Evolutionary conservation across 2,113 vertebrate genomes (phyloP), one percentile per base, ranked within the genome.

Genomic region (Plecturocebus donacophilus): DNA sequence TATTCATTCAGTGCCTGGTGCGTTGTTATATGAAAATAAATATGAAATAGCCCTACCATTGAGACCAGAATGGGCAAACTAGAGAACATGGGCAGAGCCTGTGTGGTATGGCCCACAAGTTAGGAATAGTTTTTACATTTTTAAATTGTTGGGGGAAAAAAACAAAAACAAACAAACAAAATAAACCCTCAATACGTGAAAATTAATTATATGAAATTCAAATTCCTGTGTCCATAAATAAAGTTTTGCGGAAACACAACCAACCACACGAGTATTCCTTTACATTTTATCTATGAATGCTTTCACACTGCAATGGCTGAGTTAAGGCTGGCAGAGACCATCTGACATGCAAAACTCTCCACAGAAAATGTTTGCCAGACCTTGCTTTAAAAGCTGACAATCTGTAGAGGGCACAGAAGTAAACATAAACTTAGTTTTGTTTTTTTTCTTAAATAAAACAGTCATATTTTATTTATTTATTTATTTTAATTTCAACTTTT

Each of bases 101-200:
- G 19, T 73, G n/a, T 93, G 80, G 17, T 40, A 75, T 42, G 35
- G 45, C 68, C 49, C 16, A 70, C 1, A 6, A 95, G 32, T 38
- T 96, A 95, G 92, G 58, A 84, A 81, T 66, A 70, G 40, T 47
- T 87, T 95, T 92, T 56, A 19, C 14, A 10, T 68, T 94, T 94
- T 58, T 87, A 52, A 96, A 82, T 19, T 8, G 10, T 32, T 96
- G 35, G 14, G 30, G 19, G 3, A 17, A 11, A 27, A 38, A 20
- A 38, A 91, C 83, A 58, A 17, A 47, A 93, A 94, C 94, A 82
- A 32, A 86, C 75, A 75, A 90, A 47, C 96, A 80, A 20, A 11
- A 61, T 42, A 42, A 42, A 42, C 42, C n/a, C 82, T 91, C 80
- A 58, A 40, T 4, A 61, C 40, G 23, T 19, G 14, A 42, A 13